Percentiles rank a stretch among this genome's conserved stretches.
Evolutionary conservation across 2,113 vertebrate genomes (phyloP).

Genomic region (Archocentrus centrarchus): DNA sequence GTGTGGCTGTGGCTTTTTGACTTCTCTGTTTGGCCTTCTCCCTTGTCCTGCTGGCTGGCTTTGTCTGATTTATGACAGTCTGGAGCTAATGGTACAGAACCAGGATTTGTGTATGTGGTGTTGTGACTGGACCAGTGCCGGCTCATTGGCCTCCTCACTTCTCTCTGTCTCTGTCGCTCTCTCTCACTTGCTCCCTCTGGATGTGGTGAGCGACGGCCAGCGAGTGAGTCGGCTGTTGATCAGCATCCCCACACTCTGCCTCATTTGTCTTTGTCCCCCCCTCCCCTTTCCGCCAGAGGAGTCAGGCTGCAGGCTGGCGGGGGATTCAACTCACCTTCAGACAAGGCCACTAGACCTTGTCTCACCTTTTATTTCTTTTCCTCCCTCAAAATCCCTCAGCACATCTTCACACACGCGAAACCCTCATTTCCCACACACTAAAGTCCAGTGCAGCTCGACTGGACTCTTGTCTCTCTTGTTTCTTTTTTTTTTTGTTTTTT

Average conservation of each 20-base stretch:
- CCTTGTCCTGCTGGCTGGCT: slow-evolving; percentile 48
- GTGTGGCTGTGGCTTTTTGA: slow-evolving; percentile 55
- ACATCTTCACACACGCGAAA: slow-evolving; percentile 12
- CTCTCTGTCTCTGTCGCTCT: slow-evolving; percentile 29
- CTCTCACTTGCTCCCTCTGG: slow-evolving; percentile 31
- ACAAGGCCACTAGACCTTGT: slow-evolving; percentile 72
- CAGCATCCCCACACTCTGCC: slow-evolving; percentile 42
- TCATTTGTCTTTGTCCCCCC: slow-evolving; percentile 67
- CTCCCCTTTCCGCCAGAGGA: slow-evolving; percentile 59
- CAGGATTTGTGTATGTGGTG: slow-evolving; percentile 75
- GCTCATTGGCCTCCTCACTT: slow-evolving; percentile 70
- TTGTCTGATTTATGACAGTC: slow-evolving; percentile 72
- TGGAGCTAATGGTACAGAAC: slow-evolving; percentile 79
- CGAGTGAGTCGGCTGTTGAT: slow-evolving; percentile 60
- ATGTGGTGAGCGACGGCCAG: slow-evolving; percentile 52
- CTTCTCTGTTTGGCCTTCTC: slow-evolving; percentile 67
- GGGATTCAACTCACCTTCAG: slow-evolving; percentile 78
- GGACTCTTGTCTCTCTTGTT: background rate
- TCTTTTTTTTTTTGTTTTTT: too few relatives aligned
- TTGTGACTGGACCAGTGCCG: slow-evolving; percentile 72
- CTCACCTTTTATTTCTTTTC: slow-evolving; percentile 57
- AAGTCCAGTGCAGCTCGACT: background rate
- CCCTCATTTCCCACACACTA: background rate
- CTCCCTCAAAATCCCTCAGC: slow-evolving; percentile 28
- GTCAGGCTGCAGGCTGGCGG: slow-evolving; percentile 46